Base-by-base conservation (phyloP, 2,797 vertebrate species). In the Lycodopsis pacificus region DNA sequence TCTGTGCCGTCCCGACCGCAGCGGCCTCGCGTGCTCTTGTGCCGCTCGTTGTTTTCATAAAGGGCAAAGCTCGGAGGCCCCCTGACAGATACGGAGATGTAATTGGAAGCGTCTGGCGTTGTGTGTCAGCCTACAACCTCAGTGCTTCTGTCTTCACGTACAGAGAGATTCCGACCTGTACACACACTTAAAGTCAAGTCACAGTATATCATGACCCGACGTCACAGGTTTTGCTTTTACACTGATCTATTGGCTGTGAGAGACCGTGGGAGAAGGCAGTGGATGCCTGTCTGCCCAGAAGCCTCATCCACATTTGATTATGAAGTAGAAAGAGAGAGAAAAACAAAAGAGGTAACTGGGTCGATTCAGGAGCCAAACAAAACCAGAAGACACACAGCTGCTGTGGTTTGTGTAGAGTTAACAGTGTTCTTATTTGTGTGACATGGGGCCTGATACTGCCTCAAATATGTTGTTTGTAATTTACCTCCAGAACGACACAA, bases 71-170 rank as follows among this genome's bases (percentile, higher is more conserved):
- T 76, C 76, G 4, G 69, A 79, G 81, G 76, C 82, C 79, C 81
- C 74, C 81, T 20, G 80, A 86, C 85, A 79, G 83, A 90, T 79
- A 82, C 77, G 25, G 25, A 40, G 42, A 56, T 65, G 81, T 94
- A 93, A 94, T 94, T 93, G 90, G 90, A 94, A 94, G 91, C 91
- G 91, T 92, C 87, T 93, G 93, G 88, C 70, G 8, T 76, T 79
- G 89, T 81, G 92, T 90, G 93, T 92, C 77, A 65, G 86, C 76
- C 80, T 56, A 27, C 61, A 71, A 76, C 86, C 85, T 90, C 85
- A 82, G 88, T 44, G 90, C 90, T 91, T 90, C 92, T 93, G 93
- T 93, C 93, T 90, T 46, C 93, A 91, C 91, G 71, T 89, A 92
- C 82, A 81, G 81, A 87, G 69, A 89, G 85, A 92, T 88, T 85